A percentile compares a stretch with the other conserved stretches of the same genome.
Evolutionary conservation across 1,140 invertebrate genomes (phyloP).

Genomic region (Tyrophagus putrescentiae): DNA sequence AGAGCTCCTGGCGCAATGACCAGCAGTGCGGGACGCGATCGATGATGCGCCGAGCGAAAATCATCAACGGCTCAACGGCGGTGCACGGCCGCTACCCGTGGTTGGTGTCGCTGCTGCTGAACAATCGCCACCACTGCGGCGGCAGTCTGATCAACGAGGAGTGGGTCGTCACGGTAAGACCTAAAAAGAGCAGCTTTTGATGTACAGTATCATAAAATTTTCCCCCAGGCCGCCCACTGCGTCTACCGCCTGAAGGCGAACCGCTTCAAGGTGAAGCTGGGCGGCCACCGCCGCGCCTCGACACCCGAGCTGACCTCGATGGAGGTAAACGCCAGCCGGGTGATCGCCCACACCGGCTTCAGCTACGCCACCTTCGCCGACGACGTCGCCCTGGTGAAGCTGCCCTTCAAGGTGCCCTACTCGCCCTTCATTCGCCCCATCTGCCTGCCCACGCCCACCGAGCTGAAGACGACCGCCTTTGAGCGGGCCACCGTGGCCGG

Average conservation of each 20-base stretch:
- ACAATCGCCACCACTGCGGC: slow-evolving; percentile 49
- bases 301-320: not conserved
- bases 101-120: slow-evolving; percentile 23
- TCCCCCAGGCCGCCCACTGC: slow-evolving; percentile 80
- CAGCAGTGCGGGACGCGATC: not conserved
- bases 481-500: slow-evolving; percentile 19
- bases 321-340: not conserved
- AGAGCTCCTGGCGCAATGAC: slow-evolving; percentile 4
- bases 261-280: slow-evolving; percentile 22
- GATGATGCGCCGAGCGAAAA: slow-evolving; percentile 10
- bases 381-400: slow-evolving; percentile 49
- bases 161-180: slow-evolving; percentile 39
- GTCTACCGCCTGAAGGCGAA: slow-evolving; percentile 36
- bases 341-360: slow-evolving; percentile 25
- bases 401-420: slow-evolving; percentile 48
- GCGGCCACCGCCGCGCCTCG: slow-evolving; percentile 40
- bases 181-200: no score
- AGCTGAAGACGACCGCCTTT: slow-evolving; percentile 15
- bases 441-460: slow-evolving; percentile 45
- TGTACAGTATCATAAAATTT: no score
- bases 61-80: slow-evolving; percentile 19
- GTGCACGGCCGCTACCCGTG: slow-evolving; percentile 24
- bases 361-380: slow-evolving; percentile 45
- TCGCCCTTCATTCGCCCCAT: slow-evolving; percentile 49
- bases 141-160: slow-evolving; percentile 39